Percentiles rank a stretch among this genome's conserved stretches.
phyloP scores from a whole-genome alignment of 2,888 invertebrate genomes.

The Sialis fuliginosa region DNA sequence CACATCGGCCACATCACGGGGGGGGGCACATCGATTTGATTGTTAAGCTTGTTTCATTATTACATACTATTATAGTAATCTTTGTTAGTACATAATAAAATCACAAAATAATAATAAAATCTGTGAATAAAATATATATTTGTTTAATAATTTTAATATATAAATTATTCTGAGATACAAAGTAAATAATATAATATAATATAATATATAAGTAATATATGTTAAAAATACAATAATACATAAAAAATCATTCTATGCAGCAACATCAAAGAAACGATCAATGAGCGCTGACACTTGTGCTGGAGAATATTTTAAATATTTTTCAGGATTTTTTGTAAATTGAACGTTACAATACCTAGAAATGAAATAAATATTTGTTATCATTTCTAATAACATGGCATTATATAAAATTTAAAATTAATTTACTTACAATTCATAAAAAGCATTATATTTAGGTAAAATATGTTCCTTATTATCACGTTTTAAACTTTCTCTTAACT shows the following conservation, averaged over 20 bases:
- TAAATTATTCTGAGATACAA: no score
- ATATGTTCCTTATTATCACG: conserved; percentile 79
- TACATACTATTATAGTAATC: no score
- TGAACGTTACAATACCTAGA: conserved; percentile 49
- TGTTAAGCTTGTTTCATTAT: no score
- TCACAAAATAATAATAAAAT: no score
- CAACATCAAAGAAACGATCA: conserved; percentile 84
- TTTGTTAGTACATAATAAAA: no score
- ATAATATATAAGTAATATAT: background rate
- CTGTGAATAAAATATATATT: no score
- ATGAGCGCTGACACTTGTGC: conserved; percentile 68
- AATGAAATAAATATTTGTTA: conserved; percentile 10
- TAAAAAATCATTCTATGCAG: conserved; percentile 33
- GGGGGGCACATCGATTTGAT: no score
- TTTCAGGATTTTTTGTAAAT: conserved; percentile 86
- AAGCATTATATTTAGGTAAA: conserved; percentile 67
- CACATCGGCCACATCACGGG: no score
- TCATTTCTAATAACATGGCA: background rate
- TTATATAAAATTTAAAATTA: background rate
- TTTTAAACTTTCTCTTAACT: conserved; percentile 73
- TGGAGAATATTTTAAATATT: conserved; percentile 82
- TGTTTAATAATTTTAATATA: no score
- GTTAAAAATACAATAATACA: background rate
- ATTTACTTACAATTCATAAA: conserved; percentile 46
- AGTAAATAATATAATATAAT: background rate